A percentile compares a stretch with the other conserved stretches of the same genome.
Evolutionary conservation across 2,888 invertebrate species (phyloP).

Genomic region (Ptychoptera albimana): DNA sequence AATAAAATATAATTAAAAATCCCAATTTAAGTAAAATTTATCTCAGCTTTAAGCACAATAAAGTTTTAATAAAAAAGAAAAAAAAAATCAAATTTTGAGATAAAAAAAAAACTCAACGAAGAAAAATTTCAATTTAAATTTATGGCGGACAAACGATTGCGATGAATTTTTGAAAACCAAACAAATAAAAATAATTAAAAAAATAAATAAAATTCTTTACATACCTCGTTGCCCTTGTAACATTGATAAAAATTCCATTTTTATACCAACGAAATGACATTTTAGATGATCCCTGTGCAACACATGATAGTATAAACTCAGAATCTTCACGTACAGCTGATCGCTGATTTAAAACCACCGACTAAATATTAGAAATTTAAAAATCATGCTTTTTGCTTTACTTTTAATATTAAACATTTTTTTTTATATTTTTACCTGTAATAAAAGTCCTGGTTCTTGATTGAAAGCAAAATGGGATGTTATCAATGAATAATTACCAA

Average conservation of each 20-base stretch:
- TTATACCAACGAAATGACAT: slow-evolving; percentile 71
- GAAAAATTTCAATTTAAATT: too few species aligned
- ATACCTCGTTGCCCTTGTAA: slow-evolving; percentile 56
- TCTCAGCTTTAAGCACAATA: too few species aligned
- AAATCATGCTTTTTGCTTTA: slow-evolving; percentile 7
- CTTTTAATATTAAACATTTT: background rate
- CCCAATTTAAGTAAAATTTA: too few species aligned
- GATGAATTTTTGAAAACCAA: background rate
- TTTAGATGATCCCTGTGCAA: slow-evolving; percentile 58
- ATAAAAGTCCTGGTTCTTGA: slow-evolving; percentile 51
- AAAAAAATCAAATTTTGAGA: background rate
- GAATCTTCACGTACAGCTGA: slow-evolving; percentile 47
- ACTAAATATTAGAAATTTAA: slow-evolving; percentile 25
- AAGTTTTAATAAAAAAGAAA: background rate
- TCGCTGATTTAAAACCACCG: slow-evolving; percentile 35
- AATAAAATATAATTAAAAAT: too few species aligned
- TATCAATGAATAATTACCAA: slow-evolving; percentile 42
- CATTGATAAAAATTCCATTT: slow-evolving; percentile 59
- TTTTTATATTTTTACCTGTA: slow-evolving; percentile 38
- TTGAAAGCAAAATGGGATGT: slow-evolving; percentile 52
- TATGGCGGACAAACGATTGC: too few species aligned
- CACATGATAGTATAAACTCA: slow-evolving; percentile 61
- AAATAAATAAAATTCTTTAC: slow-evolving; percentile 10
- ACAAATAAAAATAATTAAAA: background rate
- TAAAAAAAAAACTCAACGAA: too few species aligned